These are phyloP conservation scores for Dione juno DNA, from an alignment of 2,888 invertebrate genomes.

Conservation along the genomic window DNA sequence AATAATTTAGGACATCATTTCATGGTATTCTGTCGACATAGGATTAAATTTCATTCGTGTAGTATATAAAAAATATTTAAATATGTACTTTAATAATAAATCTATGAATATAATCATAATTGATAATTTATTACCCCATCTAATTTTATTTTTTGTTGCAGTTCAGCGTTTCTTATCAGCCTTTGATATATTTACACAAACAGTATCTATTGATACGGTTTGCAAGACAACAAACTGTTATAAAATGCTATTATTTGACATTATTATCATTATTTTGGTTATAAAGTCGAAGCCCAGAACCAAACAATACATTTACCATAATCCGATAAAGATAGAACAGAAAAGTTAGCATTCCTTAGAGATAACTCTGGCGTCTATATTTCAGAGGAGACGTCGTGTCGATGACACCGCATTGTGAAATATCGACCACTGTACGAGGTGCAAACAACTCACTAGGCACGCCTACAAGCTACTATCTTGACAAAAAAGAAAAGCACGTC, in stretches of 20 bases:
- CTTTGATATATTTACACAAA: background rate
- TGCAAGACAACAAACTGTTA: background rate
- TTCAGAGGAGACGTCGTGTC: slow-evolving; percentile 61
- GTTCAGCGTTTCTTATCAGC: background rate
- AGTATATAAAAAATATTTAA: background rate
- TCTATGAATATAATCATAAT: background rate
- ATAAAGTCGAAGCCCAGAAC: slow-evolving; percentile 42
- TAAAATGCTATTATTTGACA: slow-evolving; percentile 11
- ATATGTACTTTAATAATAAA: background rate
- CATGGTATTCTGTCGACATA: no score
- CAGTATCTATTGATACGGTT: background rate
- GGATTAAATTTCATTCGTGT: background rate
- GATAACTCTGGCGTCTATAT: slow-evolving; percentile 54
- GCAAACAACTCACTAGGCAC: slow-evolving; percentile 81
- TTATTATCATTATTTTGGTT: slow-evolving; percentile 29
- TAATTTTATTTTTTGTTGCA: background rate
- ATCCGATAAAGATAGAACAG: slow-evolving; percentile 50
- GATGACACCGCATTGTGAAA: slow-evolving; percentile 72
- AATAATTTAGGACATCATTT: no score
- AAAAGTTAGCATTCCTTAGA: slow-evolving; percentile 53
- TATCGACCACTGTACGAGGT: slow-evolving; percentile 81
- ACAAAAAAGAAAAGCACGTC: slow-evolving; percentile 68
- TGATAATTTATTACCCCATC: background rate
- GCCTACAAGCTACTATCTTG: slow-evolving; percentile 74
- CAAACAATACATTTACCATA: slow-evolving; percentile 45